Conservation (phyloP, 2,113 vertebrate genomes). For the Vicugna pacos region DNA sequence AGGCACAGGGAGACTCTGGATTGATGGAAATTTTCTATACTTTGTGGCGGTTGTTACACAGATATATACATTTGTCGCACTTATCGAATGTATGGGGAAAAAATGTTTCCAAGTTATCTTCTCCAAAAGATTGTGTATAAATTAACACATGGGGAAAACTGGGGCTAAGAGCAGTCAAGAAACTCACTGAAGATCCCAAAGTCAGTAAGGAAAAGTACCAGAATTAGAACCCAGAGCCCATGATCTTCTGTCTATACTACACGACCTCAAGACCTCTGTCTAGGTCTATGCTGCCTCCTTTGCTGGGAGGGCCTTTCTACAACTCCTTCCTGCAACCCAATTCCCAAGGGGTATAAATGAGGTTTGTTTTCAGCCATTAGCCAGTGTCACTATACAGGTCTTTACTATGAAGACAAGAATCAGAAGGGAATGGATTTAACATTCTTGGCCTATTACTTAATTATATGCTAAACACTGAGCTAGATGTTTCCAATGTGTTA, state of each 20-base stretch:
- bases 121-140: neutral
- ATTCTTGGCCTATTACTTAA: neutral
- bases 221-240: neutral
- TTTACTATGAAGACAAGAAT: neutral
- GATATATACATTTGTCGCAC: neutral
- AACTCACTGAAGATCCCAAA: neutral
- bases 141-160: neutral
- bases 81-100: neutral
- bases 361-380: neutral
- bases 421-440: neutral
- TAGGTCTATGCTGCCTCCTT: neutral
- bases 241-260: neutral
- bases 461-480: conserved; percentile 18
- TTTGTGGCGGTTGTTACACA: neutral
- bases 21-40: neutral
- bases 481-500: neutral
- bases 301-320: neutral
- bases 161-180: neutral
- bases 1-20: neutral
- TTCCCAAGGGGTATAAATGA: neutral
- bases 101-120: neutral
- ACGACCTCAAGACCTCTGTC: neutral
- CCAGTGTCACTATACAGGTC: neutral
- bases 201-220: neutral
- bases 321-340: neutral